A percentile compares a stretch with the other conserved stretches of the same genome.
Evolutionary conservation across 92 coral and sea anemone species (phyloP).

Genomic region (Epizoanthus scotinus): DNA sequence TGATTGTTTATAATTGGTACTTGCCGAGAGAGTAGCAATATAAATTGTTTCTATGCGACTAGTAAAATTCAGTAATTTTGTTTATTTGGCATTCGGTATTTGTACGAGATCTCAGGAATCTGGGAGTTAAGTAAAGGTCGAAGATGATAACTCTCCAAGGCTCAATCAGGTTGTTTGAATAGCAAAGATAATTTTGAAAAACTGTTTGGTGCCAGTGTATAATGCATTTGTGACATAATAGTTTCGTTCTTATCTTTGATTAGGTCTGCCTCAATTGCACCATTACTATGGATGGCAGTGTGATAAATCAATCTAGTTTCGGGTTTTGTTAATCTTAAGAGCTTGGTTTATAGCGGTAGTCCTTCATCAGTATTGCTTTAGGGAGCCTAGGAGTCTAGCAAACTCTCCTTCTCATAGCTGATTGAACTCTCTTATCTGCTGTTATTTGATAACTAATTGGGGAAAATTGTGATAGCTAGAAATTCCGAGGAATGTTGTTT

Average conservation of each 20-base stretch:
- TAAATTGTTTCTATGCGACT: slow-evolving; percentile 30
- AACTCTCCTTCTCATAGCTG: slow-evolving; percentile 7
- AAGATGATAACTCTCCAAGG: slow-evolving; percentile 6
- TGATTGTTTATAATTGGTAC: slow-evolving; percentile 23
- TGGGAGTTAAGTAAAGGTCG: slow-evolving; percentile 18
- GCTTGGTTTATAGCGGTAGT: slow-evolving; percentile 3
- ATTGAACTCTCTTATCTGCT: slow-evolving; percentile 36
- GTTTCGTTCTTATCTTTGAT: slow-evolving; percentile 37
- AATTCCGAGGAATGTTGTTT: slow-evolving; percentile 16
- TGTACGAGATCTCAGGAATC: slow-evolving; percentile 25
- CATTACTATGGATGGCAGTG: slow-evolving; percentile 17
- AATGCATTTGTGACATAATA: slow-evolving; percentile 41
- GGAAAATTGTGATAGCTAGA: slow-evolving; percentile 28
- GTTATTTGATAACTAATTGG: slow-evolving; percentile 43
- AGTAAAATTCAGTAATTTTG: not conserved
- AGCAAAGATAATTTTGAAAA: slow-evolving; percentile 18
- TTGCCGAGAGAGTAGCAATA: slow-evolving; percentile 34
- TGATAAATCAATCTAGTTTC: slow-evolving; percentile 29
- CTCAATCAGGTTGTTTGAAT: slow-evolving; percentile 25
- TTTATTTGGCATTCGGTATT: slow-evolving; percentile 20
- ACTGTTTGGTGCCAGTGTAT: slow-evolving; percentile 20
- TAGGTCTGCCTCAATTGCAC: slow-evolving; percentile 33
- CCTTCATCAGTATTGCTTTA: slow-evolving; percentile 26
- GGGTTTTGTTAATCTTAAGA: slow-evolving; percentile 23
- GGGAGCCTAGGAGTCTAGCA: slow-evolving; percentile 36